A percentile compares a stretch with the other conserved stretches of the same genome.
Evolutionary conservation across 2,113 vertebrate genomes (phyloP).

Genomic region (Neomonachus schauinslandi): DNA sequence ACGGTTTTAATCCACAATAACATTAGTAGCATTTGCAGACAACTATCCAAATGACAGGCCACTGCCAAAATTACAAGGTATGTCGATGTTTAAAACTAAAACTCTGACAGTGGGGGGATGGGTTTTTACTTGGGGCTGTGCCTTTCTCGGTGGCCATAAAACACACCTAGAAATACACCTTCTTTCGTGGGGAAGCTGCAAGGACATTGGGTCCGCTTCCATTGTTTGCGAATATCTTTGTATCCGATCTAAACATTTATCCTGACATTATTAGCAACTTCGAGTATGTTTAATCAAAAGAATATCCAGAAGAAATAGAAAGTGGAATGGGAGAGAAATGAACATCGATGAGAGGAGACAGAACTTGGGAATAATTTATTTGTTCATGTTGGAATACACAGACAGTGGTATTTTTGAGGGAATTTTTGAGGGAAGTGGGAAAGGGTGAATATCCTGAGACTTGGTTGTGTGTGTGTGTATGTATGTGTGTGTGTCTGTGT

Average conservation of each 20-base stretch:
- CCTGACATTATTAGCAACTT: constrained; percentile 40
- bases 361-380: not conserved
- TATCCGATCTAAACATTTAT: constrained; percentile 4
- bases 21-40: constrained; percentile 62
- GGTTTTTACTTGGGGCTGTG: not conserved
- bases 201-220: not conserved
- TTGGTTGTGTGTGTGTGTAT: not conserved
- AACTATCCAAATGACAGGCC: constrained; percentile 59
- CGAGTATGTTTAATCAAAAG: constrained; percentile 36
- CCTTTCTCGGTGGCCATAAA: constrained; percentile 26
- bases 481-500: not conserved
- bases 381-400: not conserved
- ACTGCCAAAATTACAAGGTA: constrained; percentile 41
- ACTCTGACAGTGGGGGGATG: constrained; percentile 45
- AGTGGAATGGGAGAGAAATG: not conserved
- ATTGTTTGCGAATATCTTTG: not conserved
- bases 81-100: not conserved
- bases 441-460: constrained; percentile 12
- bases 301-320: not conserved
- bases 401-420: not conserved
- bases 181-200: not conserved
- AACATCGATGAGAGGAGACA: not conserved
- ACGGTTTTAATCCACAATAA: constrained; percentile 56
- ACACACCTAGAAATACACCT: not conserved
- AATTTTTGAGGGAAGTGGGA: constrained; percentile 13